phyloP scores from a whole-genome alignment of 2,113 vertebrate species.

The Nycticryphes semicollaris region DNA sequence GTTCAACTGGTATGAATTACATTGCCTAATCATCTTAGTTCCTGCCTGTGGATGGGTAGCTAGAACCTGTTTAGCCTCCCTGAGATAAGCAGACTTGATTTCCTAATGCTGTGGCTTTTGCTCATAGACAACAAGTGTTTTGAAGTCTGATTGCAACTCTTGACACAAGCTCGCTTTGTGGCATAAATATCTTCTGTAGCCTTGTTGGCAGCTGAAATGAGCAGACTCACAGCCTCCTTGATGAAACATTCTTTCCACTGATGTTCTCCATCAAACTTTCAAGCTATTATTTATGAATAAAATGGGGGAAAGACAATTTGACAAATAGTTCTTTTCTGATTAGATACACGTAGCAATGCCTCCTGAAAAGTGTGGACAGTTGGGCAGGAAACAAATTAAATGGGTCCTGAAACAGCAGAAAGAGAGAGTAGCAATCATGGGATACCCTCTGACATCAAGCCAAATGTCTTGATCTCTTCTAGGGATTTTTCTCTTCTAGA shows the following conservation, averaged over 20 bases:
- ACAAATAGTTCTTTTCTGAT: background rate
- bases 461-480: background rate
- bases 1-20: background rate
- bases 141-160: conserved; percentile 27
- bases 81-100: conserved; percentile 33
- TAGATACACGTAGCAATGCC: background rate
- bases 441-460: background rate
- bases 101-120: conserved; percentile 10
- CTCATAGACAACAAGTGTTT: background rate
- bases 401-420: background rate
- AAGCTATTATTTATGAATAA: background rate
- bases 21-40: background rate
- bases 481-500: background rate
- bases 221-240: background rate
- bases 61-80: conserved; percentile 33
- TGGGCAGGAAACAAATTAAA: background rate
- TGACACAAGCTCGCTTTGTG: background rate
- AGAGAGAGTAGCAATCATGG: background rate
- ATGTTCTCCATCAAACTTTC: background rate
- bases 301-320: background rate
- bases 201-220: background rate
- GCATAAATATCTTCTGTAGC: background rate
- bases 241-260: conserved; percentile 9
- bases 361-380: background rate
- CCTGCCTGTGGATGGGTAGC: background rate